A percentile compares a stretch with the other conserved stretches of the same genome.
Conservation (phyloP, 1,140 invertebrate species). For the Drosophila lacertosa region DNA sequence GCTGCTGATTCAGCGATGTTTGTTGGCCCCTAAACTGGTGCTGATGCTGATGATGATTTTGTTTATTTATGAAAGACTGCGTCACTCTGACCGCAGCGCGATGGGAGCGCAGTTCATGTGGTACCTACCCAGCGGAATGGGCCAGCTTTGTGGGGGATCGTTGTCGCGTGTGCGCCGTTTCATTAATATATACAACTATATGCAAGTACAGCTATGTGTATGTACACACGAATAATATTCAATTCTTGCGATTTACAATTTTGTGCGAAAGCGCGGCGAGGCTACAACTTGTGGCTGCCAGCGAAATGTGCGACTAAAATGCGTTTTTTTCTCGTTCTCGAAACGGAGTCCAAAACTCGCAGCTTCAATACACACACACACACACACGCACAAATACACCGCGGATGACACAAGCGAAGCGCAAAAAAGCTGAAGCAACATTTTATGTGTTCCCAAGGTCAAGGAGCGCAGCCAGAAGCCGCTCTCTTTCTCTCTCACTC, state of each 20-base stretch:
- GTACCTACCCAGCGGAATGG: conserved; percentile 24
- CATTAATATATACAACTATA: conserved; percentile 17
- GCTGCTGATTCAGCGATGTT: conserved; percentile 64
- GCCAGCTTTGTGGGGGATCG: conserved; percentile 37
- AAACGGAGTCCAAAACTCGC: conserved; percentile 29
- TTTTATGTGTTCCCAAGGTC: conserved; percentile 69
- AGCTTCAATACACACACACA: conserved; percentile 30
- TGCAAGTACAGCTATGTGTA: conserved; percentile 4
- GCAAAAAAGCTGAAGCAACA: conserved; percentile 39
- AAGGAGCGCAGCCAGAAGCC: conserved; percentile 57
- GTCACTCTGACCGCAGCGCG: conserved; percentile 42
- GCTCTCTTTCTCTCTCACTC: too few species aligned
- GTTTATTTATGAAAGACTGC: conserved; percentile 57
- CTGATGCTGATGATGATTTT: conserved; percentile 42
- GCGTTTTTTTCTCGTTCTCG: conserved; percentile 35
- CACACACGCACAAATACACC: not conserved
- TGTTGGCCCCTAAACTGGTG: conserved; percentile 29
- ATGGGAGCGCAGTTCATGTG: conserved; percentile 10
- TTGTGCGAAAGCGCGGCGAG: conserved; percentile 34
- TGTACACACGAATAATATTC: conserved; percentile 11
- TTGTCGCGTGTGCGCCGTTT: conserved; percentile 43
- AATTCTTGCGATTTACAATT: conserved; percentile 26
- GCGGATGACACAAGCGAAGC: conserved; percentile 15
- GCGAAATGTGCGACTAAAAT: conserved; percentile 55
- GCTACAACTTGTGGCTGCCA: conserved; percentile 74